Percentiles rank a stretch among this genome's conserved stretches.
Evolutionary conservation across 1,140 invertebrate genomes (phyloP).

Genomic region (Anagrus nilaparvatae): DNA sequence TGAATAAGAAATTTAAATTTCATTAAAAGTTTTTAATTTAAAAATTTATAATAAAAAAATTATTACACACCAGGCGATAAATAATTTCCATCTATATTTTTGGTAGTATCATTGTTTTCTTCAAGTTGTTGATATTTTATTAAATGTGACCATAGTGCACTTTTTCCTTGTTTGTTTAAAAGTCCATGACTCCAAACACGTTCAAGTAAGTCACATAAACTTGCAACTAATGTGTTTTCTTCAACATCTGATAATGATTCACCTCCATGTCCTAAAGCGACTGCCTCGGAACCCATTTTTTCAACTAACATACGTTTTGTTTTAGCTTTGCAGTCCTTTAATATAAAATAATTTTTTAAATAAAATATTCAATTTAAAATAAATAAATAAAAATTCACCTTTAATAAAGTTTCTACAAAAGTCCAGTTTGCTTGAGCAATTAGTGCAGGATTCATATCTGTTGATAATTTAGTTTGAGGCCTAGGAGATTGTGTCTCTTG

Average conservation of each 20-base stretch:
- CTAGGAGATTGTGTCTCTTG: conserved; percentile 40
- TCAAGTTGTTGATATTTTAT: conserved; percentile 81
- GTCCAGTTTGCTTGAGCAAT: conserved; percentile 97
- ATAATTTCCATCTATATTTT: conserved; percentile 71
- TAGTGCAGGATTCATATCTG: conserved; percentile 65
- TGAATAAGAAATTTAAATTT: neutral
- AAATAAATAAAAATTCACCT: conserved; percentile 48
- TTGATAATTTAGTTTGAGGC: conserved; percentile 39
- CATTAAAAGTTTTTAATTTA: conserved; percentile 1
- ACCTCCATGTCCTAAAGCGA: conserved; percentile 66
- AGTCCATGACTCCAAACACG: conserved; percentile 96
- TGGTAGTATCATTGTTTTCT: conserved; percentile 61
- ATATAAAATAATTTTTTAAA: conserved; percentile 11
- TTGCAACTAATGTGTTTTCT: conserved; percentile 95
- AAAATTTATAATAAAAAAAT: neutral
- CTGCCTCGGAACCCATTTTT: conserved; percentile 94
- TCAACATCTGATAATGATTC: conserved; percentile 56
- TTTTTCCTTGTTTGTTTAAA: conserved; percentile 91
- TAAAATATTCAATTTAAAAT: neutral
- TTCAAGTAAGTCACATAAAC: conserved; percentile 94
- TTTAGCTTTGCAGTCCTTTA: conserved; percentile 78
- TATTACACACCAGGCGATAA: conserved; percentile 64
- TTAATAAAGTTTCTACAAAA: conserved; percentile 93
- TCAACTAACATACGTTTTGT: conserved; percentile 97
- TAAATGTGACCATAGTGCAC: conserved; percentile 88